A percentile compares a stretch with the other conserved stretches of the same genome.
These are phyloP conservation scores for Megamerina dolium DNA, from an alignment of 2,888 invertebrate species.

Conservation along the genomic window DNA sequence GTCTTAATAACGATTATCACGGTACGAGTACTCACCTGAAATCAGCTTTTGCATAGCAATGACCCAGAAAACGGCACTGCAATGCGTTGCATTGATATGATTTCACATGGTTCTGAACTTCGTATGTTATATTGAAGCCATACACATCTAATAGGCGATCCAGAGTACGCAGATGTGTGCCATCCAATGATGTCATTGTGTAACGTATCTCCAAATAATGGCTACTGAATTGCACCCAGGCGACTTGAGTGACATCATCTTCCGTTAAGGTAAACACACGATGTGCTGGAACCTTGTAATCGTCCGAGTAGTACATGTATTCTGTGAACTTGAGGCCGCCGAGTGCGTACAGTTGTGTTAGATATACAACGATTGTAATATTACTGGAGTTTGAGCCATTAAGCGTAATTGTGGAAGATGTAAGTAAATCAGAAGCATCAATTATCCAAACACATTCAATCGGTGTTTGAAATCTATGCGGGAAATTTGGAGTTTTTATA, in stretches of 20 bases:
- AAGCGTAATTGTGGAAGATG: constrained; percentile 8
- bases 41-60: constrained; percentile 68
- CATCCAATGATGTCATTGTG: constrained; percentile 64
- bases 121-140: constrained; percentile 90
- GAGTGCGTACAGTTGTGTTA: constrained; percentile 81
- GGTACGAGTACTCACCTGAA: constrained; percentile 73
- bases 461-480: constrained; percentile 72
- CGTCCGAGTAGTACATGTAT: constrained; percentile 67
- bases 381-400: constrained; percentile 44
- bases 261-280: constrained; percentile 65
- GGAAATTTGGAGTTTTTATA: constrained; percentile 80
- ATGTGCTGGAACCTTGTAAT: constrained; percentile 61
- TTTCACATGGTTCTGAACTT: constrained; percentile 59
- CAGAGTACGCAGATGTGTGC: constrained; percentile 76
- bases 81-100: constrained; percentile 67
- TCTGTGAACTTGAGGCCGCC: constrained; percentile 72
- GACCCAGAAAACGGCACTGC: constrained; percentile 78
- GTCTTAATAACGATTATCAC: no score
- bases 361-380: constrained; percentile 74
- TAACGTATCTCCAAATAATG: constrained; percentile 77
- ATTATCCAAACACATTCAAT: constrained; percentile 84
- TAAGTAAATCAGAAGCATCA: constrained; percentile 63
- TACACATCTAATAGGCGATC: constrained; percentile 77
- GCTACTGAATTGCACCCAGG: constrained; percentile 58
- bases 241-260: constrained; percentile 64